phyloP scores from a whole-genome alignment of 2,888 invertebrate species.

The Lasioglossum vierecki region DNA sequence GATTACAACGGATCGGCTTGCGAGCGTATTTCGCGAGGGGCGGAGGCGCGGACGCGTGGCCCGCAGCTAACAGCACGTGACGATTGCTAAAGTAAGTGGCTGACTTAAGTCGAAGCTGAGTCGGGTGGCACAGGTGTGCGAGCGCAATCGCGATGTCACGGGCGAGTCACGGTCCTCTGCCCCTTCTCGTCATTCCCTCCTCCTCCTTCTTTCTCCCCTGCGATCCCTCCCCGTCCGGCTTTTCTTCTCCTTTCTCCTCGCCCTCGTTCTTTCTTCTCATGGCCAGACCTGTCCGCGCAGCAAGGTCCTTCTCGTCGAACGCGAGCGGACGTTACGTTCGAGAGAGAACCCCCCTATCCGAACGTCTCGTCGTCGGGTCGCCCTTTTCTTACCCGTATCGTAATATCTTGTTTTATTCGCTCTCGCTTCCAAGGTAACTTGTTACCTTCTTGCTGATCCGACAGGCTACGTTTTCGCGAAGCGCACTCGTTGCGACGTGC shows the following conservation, averaged over 20 bases:
- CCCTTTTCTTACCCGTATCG: slow-evolving; percentile 60
- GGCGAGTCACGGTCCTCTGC: slow-evolving; percentile 78
- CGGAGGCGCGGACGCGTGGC: slow-evolving; percentile 45
- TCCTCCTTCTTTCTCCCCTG: slow-evolving; percentile 45
- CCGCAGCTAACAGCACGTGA: slow-evolving; percentile 77
- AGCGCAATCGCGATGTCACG: slow-evolving; percentile 83
- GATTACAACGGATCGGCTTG: neutral
- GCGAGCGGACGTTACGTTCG: slow-evolving; percentile 15
- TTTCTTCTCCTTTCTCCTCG: slow-evolving; percentile 55
- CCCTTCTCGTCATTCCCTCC: slow-evolving; percentile 39
- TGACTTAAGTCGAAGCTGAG: slow-evolving; percentile 72
- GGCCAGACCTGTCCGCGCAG: slow-evolving; percentile 8
- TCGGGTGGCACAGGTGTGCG: slow-evolving; percentile 79
- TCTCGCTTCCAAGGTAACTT: slow-evolving; percentile 58
- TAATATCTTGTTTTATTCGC: slow-evolving; percentile 72
- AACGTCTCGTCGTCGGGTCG: slow-evolving; percentile 43
- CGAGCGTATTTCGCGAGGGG: neutral
- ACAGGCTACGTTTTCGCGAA: slow-evolving; percentile 47
- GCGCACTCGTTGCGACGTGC: slow-evolving; percentile 16
- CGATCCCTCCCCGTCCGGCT: slow-evolving; percentile 20
- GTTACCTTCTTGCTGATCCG: slow-evolving; percentile 67
- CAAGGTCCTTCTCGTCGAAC: slow-evolving; percentile 25
- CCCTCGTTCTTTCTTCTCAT: slow-evolving; percentile 45
- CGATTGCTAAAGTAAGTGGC: slow-evolving; percentile 81
- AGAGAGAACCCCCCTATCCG: slow-evolving; percentile 50